Evolutionary conservation across 2,888 invertebrate species (phyloP), one percentile per base, ranked within the genome.

Genomic region (Sminthurides aquaticus): DNA sequence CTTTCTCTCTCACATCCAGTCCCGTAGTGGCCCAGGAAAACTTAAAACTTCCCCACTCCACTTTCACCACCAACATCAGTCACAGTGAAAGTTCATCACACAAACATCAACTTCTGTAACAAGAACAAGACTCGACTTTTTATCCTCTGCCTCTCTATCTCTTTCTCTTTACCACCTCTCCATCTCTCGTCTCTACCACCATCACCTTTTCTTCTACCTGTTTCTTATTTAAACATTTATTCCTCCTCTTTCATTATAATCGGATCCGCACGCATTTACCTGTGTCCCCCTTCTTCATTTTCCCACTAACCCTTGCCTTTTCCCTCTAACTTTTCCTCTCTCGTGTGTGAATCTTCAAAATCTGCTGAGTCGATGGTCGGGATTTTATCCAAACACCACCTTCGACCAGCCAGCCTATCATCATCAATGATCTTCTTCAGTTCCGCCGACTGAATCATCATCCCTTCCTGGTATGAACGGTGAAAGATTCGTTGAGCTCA

Each of bases 391-490:
- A n/a, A n/a, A n/a, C n/a, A n/a, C n/a, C n/a, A n/a, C n/a, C n/a
- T n/a, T n/a, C n/a, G 43, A 34, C 5, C 15, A 34, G 43, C 43
- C 43, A 34, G 43, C 15, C 43, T 34, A 34, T 34, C 43, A 34
- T 5, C 43, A 34, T 34, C 43, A 15, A 34, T 34, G 43, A 34
- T 34, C 43, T 34, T 34, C 8, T 34, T 34, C 43, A 34, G 43
- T 34, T 34, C 43, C 8, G 15, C 43, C 8, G 43, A 34, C 43
- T 34, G 52, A 22, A 52, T 15, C 20, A 34, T 15, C 43, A 34
- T 34, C 43, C 43, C 43, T 34, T 34, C 18, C 52, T 52, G 52
- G 95, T 79, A 63, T 63, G 62, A 63, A 63, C 28, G 57, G 57
- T 49, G 63, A 64, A 56, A 22, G 67, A 26, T 67, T 24, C 62